Evolutionary conservation across 2,113 vertebrate genomes (phyloP).

Genomic region (Morphnarchus princeps): DNA sequence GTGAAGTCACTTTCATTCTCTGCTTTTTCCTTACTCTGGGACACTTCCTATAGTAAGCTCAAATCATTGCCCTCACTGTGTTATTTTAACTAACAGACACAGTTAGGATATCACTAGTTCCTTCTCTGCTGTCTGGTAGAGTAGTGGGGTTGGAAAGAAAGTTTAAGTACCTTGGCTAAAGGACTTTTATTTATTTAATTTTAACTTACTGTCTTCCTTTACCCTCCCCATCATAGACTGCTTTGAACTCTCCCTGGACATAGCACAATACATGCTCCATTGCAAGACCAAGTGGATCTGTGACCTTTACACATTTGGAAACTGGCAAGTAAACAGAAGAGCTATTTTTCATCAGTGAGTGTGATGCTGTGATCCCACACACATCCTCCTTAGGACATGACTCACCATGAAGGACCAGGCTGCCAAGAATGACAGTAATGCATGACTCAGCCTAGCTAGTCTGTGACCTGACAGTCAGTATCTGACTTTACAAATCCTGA

Average conservation of each 20-base stretch:
- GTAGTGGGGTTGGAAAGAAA: background rate
- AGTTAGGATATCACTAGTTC: background rate
- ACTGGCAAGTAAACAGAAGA: background rate
- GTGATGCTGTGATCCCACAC: background rate
- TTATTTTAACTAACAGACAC: background rate
- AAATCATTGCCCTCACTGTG: background rate
- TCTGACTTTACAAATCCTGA: background rate
- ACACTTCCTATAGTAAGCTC: background rate
- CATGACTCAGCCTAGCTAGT: background rate
- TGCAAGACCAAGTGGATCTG: background rate
- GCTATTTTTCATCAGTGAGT: background rate
- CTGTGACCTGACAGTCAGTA: background rate
- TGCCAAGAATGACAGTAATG: background rate
- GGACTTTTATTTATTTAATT: background rate
- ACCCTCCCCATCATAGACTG: background rate
- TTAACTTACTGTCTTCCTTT: background rate
- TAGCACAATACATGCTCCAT: background rate
- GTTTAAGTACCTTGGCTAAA: background rate
- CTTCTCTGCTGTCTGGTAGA: background rate
- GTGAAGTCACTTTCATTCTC: background rate
- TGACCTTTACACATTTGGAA: background rate
- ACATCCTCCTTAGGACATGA: background rate
- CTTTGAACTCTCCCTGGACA: background rate
- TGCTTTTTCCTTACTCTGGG: background rate
- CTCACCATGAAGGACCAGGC: background rate